These are phyloP conservation scores for Tachina grossa DNA, from an alignment of 2,888 invertebrate genomes.

Conservation along the genomic window DNA sequence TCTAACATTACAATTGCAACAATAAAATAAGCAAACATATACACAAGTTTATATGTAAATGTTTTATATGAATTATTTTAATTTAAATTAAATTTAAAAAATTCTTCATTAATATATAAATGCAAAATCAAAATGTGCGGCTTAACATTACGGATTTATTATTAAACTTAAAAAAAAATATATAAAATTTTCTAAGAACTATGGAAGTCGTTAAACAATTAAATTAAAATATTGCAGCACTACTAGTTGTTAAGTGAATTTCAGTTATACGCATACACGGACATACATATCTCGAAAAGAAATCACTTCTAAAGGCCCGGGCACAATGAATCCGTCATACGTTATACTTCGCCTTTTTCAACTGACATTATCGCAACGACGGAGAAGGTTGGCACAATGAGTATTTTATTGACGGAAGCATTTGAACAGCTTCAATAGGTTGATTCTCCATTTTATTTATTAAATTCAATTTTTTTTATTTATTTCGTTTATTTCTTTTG, in stretches of 20 bases:
- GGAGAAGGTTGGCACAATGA: no score
- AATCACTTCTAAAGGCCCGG: no score
- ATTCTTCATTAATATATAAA: slow-evolving; percentile 54
- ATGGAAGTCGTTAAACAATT: slow-evolving; percentile 61
- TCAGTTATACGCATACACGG: slow-evolving; percentile 25
- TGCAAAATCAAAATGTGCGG: slow-evolving; percentile 69
- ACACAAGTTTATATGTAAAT: no score
- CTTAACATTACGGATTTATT: slow-evolving; percentile 38
- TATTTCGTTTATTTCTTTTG: no score
- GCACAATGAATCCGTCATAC: no score
- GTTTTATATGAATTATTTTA: slow-evolving; percentile 46
- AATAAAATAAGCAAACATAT: slow-evolving; percentile 42
- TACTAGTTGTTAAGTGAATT: slow-evolving; percentile 43
- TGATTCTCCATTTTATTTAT: no score
- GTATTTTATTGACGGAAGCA: no score
- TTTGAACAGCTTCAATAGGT: no score
- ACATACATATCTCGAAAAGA: slow-evolving; percentile 14
- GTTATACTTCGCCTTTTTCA: no score
- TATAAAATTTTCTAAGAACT: slow-evolving; percentile 34
- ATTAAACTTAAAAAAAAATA: slow-evolving; percentile 5
- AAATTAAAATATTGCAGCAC: slow-evolving; percentile 68
- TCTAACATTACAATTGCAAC: slow-evolving; percentile 64
- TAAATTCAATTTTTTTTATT: no score
- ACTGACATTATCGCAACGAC: no score
- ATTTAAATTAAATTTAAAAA: slow-evolving; percentile 53